Conservation (phyloP, 1,140 invertebrate genomes). For the Halictus rubicundus region DNA sequence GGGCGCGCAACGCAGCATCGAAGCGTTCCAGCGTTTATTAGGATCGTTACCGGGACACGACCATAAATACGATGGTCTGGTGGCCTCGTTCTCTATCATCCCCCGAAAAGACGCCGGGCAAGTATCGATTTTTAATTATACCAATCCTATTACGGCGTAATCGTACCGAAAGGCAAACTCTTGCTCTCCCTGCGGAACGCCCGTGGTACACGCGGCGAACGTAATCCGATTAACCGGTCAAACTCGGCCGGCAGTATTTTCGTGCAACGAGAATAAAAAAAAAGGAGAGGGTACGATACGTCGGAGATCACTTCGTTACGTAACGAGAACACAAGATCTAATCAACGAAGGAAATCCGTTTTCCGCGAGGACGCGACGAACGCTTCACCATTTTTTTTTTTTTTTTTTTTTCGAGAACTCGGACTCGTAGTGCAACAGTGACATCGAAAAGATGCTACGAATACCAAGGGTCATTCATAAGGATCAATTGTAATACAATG, state of each 20-base stretch:
- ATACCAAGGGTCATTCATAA: no score
- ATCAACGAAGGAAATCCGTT: background rate
- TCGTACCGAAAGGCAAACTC: slow-evolving; percentile 2
- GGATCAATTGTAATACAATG: no score
- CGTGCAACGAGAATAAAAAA: background rate
- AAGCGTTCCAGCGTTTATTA: slow-evolving; percentile 13
- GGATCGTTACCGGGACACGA: slow-evolving; percentile 13
- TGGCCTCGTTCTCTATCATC: background rate
- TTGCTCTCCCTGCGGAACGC: background rate
- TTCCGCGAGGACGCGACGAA: no score
- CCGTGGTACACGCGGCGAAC: background rate
- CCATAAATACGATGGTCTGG: slow-evolving; percentile 12
- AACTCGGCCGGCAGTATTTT: background rate
- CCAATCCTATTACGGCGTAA: slow-evolving; percentile 15
- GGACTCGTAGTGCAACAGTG: no score
- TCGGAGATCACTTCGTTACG: slow-evolving; percentile 1
- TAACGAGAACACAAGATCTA: background rate
- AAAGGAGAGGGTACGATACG: background rate
- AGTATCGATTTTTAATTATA: slow-evolving; percentile 40
- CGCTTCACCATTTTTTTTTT: no score
- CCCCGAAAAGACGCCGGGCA: background rate
- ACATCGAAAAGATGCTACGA: no score
- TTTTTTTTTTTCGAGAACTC: no score
- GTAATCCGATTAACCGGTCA: slow-evolving; percentile 11
- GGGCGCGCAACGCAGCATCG: no score